Percentiles rank a stretch among this genome's conserved stretches.
Conservation (phyloP, 2,888 invertebrate species). For the Drosophila demipolita region DNA sequence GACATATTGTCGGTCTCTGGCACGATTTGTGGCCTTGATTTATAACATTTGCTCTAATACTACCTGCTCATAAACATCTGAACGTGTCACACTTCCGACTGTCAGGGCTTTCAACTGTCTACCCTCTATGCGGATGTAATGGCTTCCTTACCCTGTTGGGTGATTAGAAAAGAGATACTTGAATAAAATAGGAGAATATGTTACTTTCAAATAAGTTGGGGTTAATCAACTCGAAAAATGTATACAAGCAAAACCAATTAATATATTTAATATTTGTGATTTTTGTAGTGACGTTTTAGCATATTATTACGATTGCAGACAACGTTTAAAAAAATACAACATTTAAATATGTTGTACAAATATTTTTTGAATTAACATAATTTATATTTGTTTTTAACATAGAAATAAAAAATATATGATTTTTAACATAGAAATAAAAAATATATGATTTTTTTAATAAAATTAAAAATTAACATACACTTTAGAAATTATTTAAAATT, state of each 20-base stretch:
- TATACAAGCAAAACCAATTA: background rate
- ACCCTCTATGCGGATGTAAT: conserved; percentile 19
- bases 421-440: too few species aligned
- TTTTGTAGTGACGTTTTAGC: background rate
- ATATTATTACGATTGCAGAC: background rate
- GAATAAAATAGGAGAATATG: conserved; percentile 10
- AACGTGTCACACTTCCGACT: conserved; percentile 44
- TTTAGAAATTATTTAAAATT: too few species aligned
- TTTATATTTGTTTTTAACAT: too few species aligned
- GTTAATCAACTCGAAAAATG: background rate
- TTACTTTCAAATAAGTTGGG: conserved; percentile 3
- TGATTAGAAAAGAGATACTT: background rate
- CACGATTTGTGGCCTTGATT: conserved; percentile 40
- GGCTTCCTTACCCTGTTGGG: background rate
- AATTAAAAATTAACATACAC: too few species aligned
- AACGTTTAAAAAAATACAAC: background rate
- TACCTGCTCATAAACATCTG: conserved; percentile 47
- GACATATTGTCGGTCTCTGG: conserved; percentile 23
- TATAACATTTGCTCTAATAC: conserved; percentile 42
- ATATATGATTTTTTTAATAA: too few species aligned
- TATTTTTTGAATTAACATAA: background rate
- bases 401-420: too few species aligned
- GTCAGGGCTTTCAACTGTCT: conserved; percentile 15
- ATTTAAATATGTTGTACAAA: background rate
- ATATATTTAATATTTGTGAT: background rate